Evolutionary conservation across 2,888 invertebrate species (phyloP).

Genomic region (Spialia ferax): DNA sequence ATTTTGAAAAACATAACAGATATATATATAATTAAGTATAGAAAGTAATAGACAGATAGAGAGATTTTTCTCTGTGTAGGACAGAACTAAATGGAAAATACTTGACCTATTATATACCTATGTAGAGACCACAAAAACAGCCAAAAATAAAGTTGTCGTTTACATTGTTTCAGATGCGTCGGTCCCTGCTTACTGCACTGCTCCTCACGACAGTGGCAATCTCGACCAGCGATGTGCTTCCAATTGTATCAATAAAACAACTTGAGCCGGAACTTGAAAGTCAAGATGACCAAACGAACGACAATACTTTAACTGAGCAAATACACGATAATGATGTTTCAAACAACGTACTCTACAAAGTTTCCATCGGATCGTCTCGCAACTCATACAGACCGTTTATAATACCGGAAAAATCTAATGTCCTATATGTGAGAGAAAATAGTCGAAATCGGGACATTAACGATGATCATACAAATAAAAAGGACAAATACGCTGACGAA

Average conservation of each 20-base stretch:
- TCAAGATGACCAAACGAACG: constrained; percentile 63
- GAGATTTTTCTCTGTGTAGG: no score
- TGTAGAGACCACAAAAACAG: no score
- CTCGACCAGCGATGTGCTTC: constrained; percentile 75
- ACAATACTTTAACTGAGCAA: constrained; percentile 73
- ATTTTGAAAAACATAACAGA: no score
- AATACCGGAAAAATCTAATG: constrained; percentile 55
- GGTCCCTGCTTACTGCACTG: constrained; percentile 65
- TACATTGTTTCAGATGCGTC: constrained; percentile 68
- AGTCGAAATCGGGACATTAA: constrained; percentile 58
- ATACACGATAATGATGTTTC: constrained; percentile 59
- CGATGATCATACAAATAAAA: constrained; percentile 48
- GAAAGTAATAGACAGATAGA: no score
- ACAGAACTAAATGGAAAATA: not conserved
- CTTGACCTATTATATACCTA: not conserved
- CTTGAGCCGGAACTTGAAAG: constrained; percentile 56
- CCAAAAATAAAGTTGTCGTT: not conserved
- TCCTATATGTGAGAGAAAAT: constrained; percentile 53
- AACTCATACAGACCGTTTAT: constrained; percentile 53
- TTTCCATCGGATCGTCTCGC: constrained; percentile 49
- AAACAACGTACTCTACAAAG: constrained; percentile 65
- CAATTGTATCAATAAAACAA: constrained; percentile 61
- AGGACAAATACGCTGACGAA: constrained; percentile 55
- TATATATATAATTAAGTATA: no score
- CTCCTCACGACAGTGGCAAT: constrained; percentile 70